Conservation (phyloP, 2,888 invertebrate genomes). For the Patella ulyssiponensis region DNA sequence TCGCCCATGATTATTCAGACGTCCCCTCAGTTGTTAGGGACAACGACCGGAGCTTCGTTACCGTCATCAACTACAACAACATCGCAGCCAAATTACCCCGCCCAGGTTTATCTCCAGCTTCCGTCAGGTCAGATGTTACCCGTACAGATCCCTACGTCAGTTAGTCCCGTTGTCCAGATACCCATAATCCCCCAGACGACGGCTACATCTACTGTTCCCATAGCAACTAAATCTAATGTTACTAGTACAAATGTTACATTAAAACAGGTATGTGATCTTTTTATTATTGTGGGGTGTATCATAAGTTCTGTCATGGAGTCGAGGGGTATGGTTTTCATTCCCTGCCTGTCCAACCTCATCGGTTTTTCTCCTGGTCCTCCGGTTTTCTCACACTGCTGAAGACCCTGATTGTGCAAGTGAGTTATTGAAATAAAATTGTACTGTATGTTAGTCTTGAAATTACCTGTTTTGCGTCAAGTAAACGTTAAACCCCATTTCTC, state of each 20-base stretch:
- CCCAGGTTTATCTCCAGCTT: slow-evolving; percentile 75
- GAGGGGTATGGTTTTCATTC: too few relatives aligned
- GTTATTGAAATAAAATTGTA: too few relatives aligned
- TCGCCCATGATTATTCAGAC: slow-evolving; percentile 2
- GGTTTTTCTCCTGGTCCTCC: too few relatives aligned
- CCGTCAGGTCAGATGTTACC: slow-evolving; percentile 75
- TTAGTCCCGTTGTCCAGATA: slow-evolving; percentile 17
- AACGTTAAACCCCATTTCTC: too few relatives aligned
- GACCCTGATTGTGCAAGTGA: too few relatives aligned
- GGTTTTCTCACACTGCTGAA: too few relatives aligned
- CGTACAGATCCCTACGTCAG: slow-evolving; percentile 68
- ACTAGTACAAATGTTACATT: slow-evolving; percentile 34
- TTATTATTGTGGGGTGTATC: too few relatives aligned
- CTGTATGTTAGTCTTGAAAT: too few relatives aligned
- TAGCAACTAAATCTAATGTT: slow-evolving; percentile 32
- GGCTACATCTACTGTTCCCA: slow-evolving; percentile 26
- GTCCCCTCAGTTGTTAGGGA: neutral
- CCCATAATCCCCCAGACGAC: slow-evolving; percentile 17
- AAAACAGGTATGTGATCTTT: slow-evolving; percentile 31
- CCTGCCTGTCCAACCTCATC: too few relatives aligned
- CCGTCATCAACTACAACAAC: neutral
- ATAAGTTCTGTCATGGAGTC: too few relatives aligned
- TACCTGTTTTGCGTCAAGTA: too few relatives aligned
- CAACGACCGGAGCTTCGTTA: neutral
- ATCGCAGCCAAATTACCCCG: slow-evolving; percentile 40